Conservation (phyloP, 2,113 vertebrate genomes). For the Progne subis region DNA sequence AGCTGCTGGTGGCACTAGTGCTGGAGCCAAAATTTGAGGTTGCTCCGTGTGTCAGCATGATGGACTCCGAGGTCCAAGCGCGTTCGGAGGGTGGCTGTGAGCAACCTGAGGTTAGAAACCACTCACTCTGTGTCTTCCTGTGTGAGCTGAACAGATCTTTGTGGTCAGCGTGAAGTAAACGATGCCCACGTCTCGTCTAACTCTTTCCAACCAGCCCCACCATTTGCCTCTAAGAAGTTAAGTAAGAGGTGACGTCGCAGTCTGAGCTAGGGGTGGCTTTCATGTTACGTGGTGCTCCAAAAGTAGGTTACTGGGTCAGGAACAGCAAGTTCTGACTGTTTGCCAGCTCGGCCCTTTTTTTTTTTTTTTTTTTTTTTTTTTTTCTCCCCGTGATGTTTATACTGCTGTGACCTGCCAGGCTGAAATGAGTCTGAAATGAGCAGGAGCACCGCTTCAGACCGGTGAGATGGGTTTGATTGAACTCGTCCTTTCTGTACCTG, state of each 20-base stretch:
- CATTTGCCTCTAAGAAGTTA: slow-evolving; percentile 68
- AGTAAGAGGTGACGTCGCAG: slow-evolving; percentile 83
- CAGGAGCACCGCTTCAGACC: not conserved
- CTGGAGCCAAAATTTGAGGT: not conserved
- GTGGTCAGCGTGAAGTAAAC: slow-evolving; percentile 4
- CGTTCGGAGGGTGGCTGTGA: not conserved
- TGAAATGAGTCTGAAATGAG: slow-evolving; percentile 83
- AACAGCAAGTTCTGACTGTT: slow-evolving; percentile 89
- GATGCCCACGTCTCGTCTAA: not conserved
- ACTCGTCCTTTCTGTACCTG: not conserved
- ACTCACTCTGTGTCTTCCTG: not conserved
- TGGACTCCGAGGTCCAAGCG: not conserved
- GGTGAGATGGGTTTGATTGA: not conserved
- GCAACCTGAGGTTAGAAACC: not conserved
- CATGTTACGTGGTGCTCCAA: slow-evolving; percentile 80
- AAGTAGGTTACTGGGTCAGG: slow-evolving; percentile 96
- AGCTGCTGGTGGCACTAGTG: not conserved
- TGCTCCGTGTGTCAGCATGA: not conserved
- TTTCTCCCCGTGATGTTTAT: slow-evolving; percentile 53
- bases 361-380: not conserved
- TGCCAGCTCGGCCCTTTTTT: slow-evolving; percentile 74
- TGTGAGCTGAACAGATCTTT: not conserved
- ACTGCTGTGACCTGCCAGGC: slow-evolving; percentile 86
- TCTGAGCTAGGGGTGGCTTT: slow-evolving; percentile 71
- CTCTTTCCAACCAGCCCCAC: not conserved